Conservation (phyloP, 2,888 invertebrate genomes). For the Caprella mutica region DNA sequence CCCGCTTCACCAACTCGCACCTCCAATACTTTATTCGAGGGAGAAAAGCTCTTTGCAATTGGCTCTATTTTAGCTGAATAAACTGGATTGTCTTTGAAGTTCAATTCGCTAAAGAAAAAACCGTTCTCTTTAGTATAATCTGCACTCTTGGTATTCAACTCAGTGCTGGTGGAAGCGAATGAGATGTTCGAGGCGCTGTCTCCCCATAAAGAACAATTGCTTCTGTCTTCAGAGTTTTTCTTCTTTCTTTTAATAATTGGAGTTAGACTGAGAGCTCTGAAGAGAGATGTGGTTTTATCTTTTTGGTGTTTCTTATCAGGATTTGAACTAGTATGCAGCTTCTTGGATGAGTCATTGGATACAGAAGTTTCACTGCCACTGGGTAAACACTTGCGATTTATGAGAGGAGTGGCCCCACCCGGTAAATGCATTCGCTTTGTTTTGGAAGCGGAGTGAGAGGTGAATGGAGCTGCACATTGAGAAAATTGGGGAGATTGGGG, state of each 20-base stretch:
- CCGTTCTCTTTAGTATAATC: too few relatives aligned
- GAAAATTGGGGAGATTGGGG: neutral
- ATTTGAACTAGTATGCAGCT: neutral
- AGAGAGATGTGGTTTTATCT: neutral
- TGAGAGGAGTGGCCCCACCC: slow-evolving; percentile 9
- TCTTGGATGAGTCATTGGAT: neutral
- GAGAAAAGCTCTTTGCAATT: neutral
- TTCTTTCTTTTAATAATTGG: slow-evolving; percentile 1
- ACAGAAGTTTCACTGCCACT: neutral
- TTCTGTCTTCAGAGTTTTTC: neutral
- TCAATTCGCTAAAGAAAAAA: too few relatives aligned
- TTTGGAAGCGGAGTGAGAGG: slow-evolving; percentile 14
- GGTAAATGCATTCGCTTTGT: slow-evolving; percentile 12
- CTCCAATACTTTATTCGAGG: neutral
- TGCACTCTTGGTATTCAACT: neutral
- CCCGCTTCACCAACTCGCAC: slow-evolving; percentile 6
- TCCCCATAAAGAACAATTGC: slow-evolving; percentile 6
- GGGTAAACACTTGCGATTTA: neutral
- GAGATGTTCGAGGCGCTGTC: neutral
- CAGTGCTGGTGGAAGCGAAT: neutral
- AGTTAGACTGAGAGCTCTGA: slow-evolving; percentile 5
- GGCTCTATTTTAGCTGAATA: too few relatives aligned
- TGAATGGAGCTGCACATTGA: neutral
- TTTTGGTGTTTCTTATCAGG: too few relatives aligned
- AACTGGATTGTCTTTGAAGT: too few relatives aligned